Evolutionary conservation across 2,797 vertebrate species (phyloP), one percentile per base, ranked within the genome.

Genomic region (Crenichthys baileyi): DNA sequence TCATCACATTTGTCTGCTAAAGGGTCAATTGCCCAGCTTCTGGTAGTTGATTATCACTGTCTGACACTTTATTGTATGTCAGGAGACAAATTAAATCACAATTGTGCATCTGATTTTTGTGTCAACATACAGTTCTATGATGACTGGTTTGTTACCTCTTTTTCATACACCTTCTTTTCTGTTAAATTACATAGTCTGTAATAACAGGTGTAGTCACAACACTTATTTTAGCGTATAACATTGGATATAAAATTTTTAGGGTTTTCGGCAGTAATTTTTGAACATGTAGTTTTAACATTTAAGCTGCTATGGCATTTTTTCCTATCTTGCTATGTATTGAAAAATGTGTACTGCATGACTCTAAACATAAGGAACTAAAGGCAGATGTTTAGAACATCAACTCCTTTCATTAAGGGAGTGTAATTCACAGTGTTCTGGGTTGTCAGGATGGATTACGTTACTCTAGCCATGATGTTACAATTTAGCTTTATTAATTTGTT

Each of bases 1-100:
- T 72, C 73, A 68, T 78, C 31, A 48, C 24, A 73, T 31, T 74
- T 7, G 70, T 71, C 29, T 9, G 63, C 22, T 39, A 44, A 44
- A 71, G 36, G 39, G 55, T 50, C 76, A 44, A 2, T 65, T 39
- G 11, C 39, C 11, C 39, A 68, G 65, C 5, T 68, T 29, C 13
- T 26, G 56, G 41, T 20, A 61, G 56, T 74, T 2, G 5, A 16
- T 76, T 39, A 18, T n/a, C 24, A 56, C 8, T 51, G 11, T 53
- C 26, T 46, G 51, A 20, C 18, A 16, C 31, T 29, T 12, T 44
- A 50, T 16, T 50, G 16, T 15, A 50, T 50, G 11, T 11, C 11
- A 15, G 11, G 3, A 67, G 36, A 67, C 8, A 67, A n/a, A 13
- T 68, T 68, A 5, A 5, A 6, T 44, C 44, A 36, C 31, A 39